phyloP scores from a whole-genome alignment of 2,113 vertebrate species.

The Cynoglossus semilaevis region DNA sequence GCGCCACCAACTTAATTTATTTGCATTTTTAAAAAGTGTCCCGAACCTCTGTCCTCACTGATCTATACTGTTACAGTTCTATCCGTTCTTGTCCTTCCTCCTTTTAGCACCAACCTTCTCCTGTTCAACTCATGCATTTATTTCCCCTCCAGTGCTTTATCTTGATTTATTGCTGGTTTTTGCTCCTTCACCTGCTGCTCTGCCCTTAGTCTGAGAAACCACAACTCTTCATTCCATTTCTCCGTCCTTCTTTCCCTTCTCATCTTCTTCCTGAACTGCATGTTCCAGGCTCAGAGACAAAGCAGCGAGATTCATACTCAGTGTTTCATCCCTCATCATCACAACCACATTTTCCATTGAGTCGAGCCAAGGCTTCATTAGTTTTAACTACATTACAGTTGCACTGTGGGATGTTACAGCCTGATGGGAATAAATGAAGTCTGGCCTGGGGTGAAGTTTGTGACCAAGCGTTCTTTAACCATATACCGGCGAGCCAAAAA shows the following conservation, averaged over 20 bases:
- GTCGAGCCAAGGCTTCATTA: slow-evolving; percentile 53
- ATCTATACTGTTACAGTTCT: slow-evolving; percentile 3
- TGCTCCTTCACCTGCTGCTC: slow-evolving; percentile 21
- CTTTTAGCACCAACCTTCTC: slow-evolving; percentile 1
- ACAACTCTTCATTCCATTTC: slow-evolving; percentile 19
- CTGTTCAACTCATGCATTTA: slow-evolving; percentile 6
- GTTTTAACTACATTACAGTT: slow-evolving; percentile 41
- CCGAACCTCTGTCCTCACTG: background rate
- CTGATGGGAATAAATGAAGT: slow-evolving; percentile 33
- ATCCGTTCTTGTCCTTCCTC: slow-evolving; percentile 3
- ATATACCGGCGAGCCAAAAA: too few relatives aligned
- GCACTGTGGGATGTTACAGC: slow-evolving; percentile 27
- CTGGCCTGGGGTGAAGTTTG: slow-evolving; percentile 15
- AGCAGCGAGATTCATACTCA: slow-evolving; percentile 33
- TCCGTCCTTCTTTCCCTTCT: slow-evolving; percentile 17
- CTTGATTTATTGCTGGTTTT: slow-evolving; percentile 44
- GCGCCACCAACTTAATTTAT: too few relatives aligned
- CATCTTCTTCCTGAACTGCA: slow-evolving; percentile 38
- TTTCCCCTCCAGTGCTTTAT: slow-evolving; percentile 28
- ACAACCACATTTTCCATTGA: slow-evolving; percentile 68
- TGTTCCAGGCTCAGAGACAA: slow-evolving; percentile 46
- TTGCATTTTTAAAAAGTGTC: slow-evolving; percentile 5
- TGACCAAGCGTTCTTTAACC: slow-evolving; percentile 1
- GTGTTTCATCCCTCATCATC: slow-evolving; percentile 48
- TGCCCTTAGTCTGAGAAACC: slow-evolving; percentile 18